Percentiles rank a stretch among this genome's conserved stretches.
Conservation (phyloP, 2,113 vertebrate genomes). For the Laticauda colubrina region DNA sequence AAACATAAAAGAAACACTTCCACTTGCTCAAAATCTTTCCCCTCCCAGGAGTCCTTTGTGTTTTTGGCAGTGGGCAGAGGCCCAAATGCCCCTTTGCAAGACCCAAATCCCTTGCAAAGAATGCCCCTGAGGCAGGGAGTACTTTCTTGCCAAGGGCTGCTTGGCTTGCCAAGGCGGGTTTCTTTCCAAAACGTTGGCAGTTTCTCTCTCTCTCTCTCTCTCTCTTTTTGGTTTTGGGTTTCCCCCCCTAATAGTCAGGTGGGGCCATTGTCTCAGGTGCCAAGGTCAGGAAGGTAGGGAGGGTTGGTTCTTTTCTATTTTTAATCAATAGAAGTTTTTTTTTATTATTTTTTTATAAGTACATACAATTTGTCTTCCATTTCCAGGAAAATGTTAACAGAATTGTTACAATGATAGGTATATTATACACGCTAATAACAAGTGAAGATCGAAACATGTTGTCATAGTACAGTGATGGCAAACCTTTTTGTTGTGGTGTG, state of each 20-base stretch:
- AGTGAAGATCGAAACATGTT: no score
- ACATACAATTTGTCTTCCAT: no score
- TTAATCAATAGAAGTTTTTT: no score
- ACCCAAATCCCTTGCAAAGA: neutral
- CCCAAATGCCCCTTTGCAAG: neutral
- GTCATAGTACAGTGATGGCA: no score
- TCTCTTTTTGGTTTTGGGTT: neutral
- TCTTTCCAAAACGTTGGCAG: neutral
- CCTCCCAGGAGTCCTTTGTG: neutral
- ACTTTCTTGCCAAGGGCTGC: no score
- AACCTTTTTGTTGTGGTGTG: no score
- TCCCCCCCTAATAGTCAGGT: accelerated
- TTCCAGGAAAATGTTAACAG: no score
- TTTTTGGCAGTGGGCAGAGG: neutral
- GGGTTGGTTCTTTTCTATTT: no score
- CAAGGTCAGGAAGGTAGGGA: neutral
- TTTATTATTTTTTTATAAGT: no score
- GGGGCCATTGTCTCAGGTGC: neutral
- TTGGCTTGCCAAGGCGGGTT: neutral
- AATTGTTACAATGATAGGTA: no score
- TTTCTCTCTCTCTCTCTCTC: neutral
- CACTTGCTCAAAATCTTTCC: neutral
- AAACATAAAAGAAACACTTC: neutral
- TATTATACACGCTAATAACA: no score
- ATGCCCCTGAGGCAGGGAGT: neutral